These are phyloP conservation scores for Pseudopleuronectes americanus DNA, from an alignment of 2,797 vertebrate genomes.

Conservation along the genomic window DNA sequence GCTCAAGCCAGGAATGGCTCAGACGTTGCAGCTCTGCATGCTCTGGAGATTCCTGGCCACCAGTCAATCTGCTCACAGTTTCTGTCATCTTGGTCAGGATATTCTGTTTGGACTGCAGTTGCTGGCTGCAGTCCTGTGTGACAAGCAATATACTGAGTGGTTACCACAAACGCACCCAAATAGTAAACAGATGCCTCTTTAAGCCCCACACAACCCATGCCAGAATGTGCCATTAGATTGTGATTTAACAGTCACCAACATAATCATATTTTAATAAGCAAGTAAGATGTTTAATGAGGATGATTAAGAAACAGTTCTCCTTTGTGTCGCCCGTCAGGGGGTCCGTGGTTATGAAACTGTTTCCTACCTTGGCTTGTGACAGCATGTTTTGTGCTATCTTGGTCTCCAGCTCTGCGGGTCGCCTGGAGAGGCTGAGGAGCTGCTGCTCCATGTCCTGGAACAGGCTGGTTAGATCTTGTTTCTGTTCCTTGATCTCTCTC, in stretches of 20 bases:
- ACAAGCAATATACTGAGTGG: conserved; percentile 54
- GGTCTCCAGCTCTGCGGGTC: conserved; percentile 91
- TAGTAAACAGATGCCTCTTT: conserved; percentile 16
- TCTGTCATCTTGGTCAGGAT: conserved; percentile 89
- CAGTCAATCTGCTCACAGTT: conserved; percentile 83
- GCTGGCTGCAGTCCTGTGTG: conserved; percentile 89
- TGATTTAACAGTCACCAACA: conserved; percentile 16
- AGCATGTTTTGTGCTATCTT: conserved; percentile 96
- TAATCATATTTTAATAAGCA: background rate
- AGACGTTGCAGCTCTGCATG: conserved; percentile 89
- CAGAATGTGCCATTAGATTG: conserved; percentile 10
- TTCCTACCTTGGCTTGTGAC: conserved; percentile 90
- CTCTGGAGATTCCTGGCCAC: conserved; percentile 90
- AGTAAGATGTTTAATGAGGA: background rate
- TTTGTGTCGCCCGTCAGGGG: background rate
- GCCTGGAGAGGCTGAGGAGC: conserved; percentile 91
- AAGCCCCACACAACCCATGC: conserved; percentile 8
- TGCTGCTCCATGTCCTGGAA: conserved; percentile 96
- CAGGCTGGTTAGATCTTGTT: conserved; percentile 90
- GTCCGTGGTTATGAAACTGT: background rate
- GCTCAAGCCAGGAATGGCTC: conserved; percentile 90
- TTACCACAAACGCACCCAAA: conserved; percentile 19
- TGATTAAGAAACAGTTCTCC: background rate
- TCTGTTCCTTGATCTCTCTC: conserved; percentile 96
- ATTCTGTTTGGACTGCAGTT: conserved; percentile 89